A percentile compares a stretch with the other conserved stretches of the same genome.
These are phyloP conservation scores for Panthera leo DNA, from an alignment of 2,113 vertebrate genomes.

Conservation along the genomic window DNA sequence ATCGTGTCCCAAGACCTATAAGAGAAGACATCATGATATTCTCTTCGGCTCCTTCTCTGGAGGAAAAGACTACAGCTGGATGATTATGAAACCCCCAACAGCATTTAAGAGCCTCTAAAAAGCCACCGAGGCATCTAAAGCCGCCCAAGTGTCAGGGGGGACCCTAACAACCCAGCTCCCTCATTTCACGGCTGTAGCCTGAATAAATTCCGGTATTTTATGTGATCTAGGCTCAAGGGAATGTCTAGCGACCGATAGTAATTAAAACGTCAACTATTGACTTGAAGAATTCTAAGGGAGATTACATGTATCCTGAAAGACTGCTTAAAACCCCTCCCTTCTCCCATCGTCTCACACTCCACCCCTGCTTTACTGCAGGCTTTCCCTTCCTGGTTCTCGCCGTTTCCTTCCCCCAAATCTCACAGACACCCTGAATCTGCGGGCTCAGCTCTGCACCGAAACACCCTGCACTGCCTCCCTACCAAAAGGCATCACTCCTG, in stretches of 20 bases:
- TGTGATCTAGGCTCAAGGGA: neutral
- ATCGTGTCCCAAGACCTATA: neutral
- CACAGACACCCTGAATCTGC: neutral
- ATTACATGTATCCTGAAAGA: neutral
- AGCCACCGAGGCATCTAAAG: neutral
- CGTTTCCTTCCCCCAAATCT: neutral
- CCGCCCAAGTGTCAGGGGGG: neutral
- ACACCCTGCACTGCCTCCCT: too few relatives aligned
- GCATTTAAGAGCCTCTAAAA: neutral
- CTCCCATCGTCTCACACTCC: neutral
- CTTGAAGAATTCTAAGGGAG: neutral
- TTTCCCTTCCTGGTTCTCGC: neutral
- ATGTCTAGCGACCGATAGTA: neutral
- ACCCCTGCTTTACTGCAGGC: neutral
- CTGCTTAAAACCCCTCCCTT: neutral
- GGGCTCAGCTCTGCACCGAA: neutral
- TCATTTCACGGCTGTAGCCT: neutral
- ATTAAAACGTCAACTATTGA: neutral
- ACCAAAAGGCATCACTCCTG: neutral
- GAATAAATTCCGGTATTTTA: neutral
- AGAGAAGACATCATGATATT: neutral
- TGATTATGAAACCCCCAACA: neutral
- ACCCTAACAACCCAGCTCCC: neutral
- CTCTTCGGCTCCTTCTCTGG: neutral
- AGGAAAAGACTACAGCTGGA: neutral